phyloP scores from a whole-genome alignment of 2,797 vertebrate species.

The Huso huso region DNA sequence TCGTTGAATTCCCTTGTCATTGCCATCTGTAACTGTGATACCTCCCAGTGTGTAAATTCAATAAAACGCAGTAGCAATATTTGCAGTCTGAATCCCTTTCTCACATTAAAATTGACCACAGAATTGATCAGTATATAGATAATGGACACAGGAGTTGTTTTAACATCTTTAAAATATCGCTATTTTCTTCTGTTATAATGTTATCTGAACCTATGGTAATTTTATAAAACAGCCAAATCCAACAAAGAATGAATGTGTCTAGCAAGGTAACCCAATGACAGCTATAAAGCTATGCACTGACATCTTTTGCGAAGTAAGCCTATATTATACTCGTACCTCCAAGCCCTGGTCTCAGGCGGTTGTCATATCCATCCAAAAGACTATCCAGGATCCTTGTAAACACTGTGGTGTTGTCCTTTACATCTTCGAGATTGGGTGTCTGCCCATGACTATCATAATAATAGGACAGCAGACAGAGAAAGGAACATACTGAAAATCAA shows the following conservation, averaged over 20 bases:
- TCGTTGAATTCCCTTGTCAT: slow-evolving; percentile 4
- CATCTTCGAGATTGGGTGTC: slow-evolving; percentile 70
- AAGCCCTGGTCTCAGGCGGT: slow-evolving; percentile 78
- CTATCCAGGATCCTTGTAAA: slow-evolving; percentile 87
- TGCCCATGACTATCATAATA: slow-evolving; percentile 69
- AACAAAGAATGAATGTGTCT: too few species aligned
- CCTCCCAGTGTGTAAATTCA: slow-evolving; percentile 2
- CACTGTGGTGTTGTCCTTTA: slow-evolving; percentile 79
- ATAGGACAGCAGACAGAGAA: slow-evolving; percentile 20
- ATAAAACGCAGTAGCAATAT: neutral
- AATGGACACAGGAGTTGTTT: too few species aligned
- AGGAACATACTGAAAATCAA: slow-evolving; percentile 2
- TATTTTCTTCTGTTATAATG: too few species aligned
- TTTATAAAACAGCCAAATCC: too few species aligned
- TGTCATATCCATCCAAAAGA: slow-evolving; percentile 83
- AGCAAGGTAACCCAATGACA: too few species aligned
- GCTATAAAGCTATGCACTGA: too few species aligned
- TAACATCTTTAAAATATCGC: too few species aligned
- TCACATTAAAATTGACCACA: neutral
- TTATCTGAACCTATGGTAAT: too few species aligned
- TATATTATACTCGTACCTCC: slow-evolving; percentile 59
- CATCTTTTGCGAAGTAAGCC: too few species aligned
- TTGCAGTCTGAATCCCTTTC: neutral
- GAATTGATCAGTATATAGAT: slow-evolving; percentile 4
- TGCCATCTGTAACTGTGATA: neutral